Percentiles rank a stretch among this genome's conserved stretches.
phyloP scores from a whole-genome alignment of 2,888 invertebrate species.

The Philereme transversata region DNA sequence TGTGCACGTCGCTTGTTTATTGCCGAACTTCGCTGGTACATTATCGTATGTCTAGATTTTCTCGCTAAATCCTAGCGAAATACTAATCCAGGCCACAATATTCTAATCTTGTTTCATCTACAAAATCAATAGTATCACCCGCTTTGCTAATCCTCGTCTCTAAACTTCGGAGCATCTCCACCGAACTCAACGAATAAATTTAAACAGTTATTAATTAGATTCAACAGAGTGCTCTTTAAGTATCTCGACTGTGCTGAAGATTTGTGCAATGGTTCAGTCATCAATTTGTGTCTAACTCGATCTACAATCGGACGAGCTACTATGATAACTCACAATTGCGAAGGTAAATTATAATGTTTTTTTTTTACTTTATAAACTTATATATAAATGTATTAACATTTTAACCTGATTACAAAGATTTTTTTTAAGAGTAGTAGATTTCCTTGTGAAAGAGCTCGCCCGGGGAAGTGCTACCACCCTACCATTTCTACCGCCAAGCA shows the following conservation, averaged over 20 bases:
- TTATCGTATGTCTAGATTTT: background rate
- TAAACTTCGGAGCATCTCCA: slow-evolving; percentile 23
- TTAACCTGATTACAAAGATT: too few relatives aligned
- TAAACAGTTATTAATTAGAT: slow-evolving; percentile 27
- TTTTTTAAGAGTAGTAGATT: too few relatives aligned
- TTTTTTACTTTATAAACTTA: too few relatives aligned
- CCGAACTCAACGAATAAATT: slow-evolving; percentile 26
- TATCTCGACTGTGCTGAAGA: slow-evolving; percentile 27
- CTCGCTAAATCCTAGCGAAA: slow-evolving; percentile 1
- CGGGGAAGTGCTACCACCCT: too few relatives aligned
- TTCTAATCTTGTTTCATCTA: slow-evolving; percentile 16
- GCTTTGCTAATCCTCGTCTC: slow-evolving; percentile 21
- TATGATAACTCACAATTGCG: background rate
- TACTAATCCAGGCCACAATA: slow-evolving; percentile 4
- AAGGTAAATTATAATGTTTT: too few relatives aligned
- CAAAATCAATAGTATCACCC: slow-evolving; percentile 25
- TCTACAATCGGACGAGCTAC: slow-evolving; percentile 31
- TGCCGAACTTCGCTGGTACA: too few relatives aligned
- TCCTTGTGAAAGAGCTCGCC: too few relatives aligned
- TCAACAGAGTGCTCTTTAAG: slow-evolving; percentile 10
- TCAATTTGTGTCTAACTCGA: slow-evolving; percentile 48
- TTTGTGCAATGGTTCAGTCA: slow-evolving; percentile 37
- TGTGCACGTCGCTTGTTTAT: too few relatives aligned
- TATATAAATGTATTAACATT: too few relatives aligned
- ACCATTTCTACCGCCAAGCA: too few relatives aligned